Evolutionary conservation across 2,888 invertebrate species (phyloP), one percentile per base, ranked within the genome.

Genomic region (Trimorus sp.): DNA sequence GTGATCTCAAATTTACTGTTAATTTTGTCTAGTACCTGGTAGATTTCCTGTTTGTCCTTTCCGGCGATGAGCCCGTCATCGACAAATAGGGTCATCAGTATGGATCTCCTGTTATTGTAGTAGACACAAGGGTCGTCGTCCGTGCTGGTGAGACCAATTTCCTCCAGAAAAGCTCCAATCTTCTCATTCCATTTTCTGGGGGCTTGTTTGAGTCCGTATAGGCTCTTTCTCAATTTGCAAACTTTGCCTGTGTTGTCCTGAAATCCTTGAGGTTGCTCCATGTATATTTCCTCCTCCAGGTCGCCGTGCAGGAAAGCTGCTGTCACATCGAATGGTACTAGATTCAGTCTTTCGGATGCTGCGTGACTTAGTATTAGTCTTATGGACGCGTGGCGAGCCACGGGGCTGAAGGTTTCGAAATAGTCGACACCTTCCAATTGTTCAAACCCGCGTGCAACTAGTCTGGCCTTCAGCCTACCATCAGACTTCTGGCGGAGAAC

Each of bases 141-240:
- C 5, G 85, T 86, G n/a, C 70, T 73, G 36, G 74, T 42, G 54
- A 88, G 83, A 56, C 76, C 70, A 9, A 86, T 16, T 37, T 74
- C 70, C 49, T 86, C 77, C 7, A 87, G 70, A 65, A 78, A 86
- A 36, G 65, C 66, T 48, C 85, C 73, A 15, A 89, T 83, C 63
- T 71, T 85, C 42, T 85, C 71, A 59, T 88, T 88, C 87, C 87
- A 89, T 45, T 80, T 75, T 71, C 86, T 86, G 37, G 87, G 86
- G 7, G 88, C 84, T 84, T 89, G 88, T 69, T 88, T 88, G 38
- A 88, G 66, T 36, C 89, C 87, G 78, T 88, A 88, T 26, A 88
- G 66, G 79, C 87, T 87, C 82, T 85, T 87, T 38, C 79, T 83
- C 37, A 89, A 53, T 42, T 63, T 76, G 42, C 87, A 88, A 3